Conservation (phyloP, 2,797 vertebrate genomes). For the Cichlasoma orientale region DNA sequence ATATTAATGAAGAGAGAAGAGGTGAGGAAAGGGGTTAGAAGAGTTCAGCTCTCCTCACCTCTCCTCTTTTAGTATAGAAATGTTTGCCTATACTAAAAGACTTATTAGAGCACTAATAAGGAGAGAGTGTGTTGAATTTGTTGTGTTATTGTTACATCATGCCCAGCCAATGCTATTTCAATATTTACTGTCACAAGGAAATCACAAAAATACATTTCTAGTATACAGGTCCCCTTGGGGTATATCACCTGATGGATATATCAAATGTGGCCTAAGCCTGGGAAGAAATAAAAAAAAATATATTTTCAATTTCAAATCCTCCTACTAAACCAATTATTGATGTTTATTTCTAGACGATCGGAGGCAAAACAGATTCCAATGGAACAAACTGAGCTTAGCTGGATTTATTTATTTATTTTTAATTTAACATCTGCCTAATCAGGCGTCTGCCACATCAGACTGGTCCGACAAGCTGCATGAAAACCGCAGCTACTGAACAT, state of each 20-base stretch:
- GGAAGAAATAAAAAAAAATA: background rate
- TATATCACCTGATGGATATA: no score
- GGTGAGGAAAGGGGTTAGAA: conserved; percentile 25
- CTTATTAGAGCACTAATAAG: background rate
- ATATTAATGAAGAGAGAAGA: conserved; percentile 64
- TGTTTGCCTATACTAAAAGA: background rate
- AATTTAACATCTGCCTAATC: background rate
- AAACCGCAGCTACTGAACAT: background rate
- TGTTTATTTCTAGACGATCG: background rate
- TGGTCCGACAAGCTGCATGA: background rate
- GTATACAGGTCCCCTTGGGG: background rate
- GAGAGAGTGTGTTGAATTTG: background rate
- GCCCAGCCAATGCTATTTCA: background rate
- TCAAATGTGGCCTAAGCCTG: background rate
- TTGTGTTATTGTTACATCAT: background rate
- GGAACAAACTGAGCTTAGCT: background rate
- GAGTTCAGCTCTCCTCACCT: background rate
- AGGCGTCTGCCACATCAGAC: background rate
- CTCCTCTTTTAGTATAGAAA: background rate
- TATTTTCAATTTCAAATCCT: background rate
- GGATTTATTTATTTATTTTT: background rate
- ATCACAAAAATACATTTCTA: background rate
- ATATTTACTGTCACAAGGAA: background rate
- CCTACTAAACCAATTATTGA: background rate
- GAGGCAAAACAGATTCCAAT: background rate